phyloP scores from a whole-genome alignment of 2,797 vertebrate genomes.

The Pogonophryne albipinna region DNA sequence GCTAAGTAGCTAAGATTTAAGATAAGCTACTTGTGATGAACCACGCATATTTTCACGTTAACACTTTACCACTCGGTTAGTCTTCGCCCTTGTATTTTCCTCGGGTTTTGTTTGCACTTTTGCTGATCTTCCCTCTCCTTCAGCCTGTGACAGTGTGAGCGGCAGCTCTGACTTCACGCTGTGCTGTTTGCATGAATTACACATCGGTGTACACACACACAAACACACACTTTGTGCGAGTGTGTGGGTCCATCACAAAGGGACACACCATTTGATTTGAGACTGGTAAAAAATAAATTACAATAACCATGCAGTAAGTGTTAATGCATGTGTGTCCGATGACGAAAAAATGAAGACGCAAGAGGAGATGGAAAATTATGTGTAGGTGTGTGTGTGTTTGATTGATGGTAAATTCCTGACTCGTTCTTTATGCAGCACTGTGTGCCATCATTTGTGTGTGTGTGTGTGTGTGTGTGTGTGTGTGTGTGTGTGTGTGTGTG shows the following conservation, averaged over 20 bases:
- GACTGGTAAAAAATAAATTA: constrained; percentile 16
- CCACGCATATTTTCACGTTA: background rate
- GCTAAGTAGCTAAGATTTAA: background rate
- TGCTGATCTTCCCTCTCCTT: constrained; percentile 26
- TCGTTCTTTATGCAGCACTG: background rate
- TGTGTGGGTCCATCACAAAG: background rate
- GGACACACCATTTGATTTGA: constrained; percentile 30
- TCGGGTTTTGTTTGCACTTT: constrained; percentile 14
- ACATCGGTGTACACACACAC: constrained; percentile 12
- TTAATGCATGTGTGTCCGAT: background rate
- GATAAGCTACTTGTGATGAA: background rate
- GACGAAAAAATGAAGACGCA: constrained; percentile 4
- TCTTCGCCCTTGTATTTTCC: constrained; percentile 4
- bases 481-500: background rate
- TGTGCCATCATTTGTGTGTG: background rate
- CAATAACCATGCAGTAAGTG: constrained; percentile 5
- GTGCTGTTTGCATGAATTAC: constrained; percentile 56
- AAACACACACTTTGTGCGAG: background rate
- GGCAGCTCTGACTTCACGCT: constrained; percentile 37
- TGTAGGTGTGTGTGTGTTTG: constrained; percentile 6
- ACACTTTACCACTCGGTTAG: constrained; percentile 15
- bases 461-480: constrained; percentile 4
- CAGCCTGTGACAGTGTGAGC: constrained; percentile 29
- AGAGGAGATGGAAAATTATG: background rate
- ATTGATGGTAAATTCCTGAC: constrained; percentile 26